Conservation (phyloP, 2,797 vertebrate species). For the Smutsia temminckii region DNA sequence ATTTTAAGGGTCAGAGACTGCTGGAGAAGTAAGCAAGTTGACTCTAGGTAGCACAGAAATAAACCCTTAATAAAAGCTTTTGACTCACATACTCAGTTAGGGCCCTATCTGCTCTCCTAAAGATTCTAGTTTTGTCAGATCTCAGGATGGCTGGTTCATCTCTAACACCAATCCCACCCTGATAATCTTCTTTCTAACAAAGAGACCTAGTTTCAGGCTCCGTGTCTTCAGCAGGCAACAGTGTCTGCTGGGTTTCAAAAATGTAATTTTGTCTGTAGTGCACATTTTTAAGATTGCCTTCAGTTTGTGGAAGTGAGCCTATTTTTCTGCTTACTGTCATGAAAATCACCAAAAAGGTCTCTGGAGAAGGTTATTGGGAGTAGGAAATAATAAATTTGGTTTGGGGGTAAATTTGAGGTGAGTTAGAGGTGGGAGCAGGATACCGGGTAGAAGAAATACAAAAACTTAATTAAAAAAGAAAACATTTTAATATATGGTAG, state of each 20-base stretch:
- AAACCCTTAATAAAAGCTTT: not conserved
- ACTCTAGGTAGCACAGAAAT: not conserved
- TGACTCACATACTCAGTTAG: not conserved
- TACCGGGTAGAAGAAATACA: not conserved
- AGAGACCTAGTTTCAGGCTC: not conserved
- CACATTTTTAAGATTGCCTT: not conserved
- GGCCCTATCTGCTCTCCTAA: not conserved
- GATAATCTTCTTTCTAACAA: not conserved
- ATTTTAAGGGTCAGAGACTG: not conserved
- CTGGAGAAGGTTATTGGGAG: not conserved
- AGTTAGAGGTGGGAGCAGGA: not conserved
- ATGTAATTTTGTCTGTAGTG: not conserved
- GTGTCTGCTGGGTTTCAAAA: not conserved
- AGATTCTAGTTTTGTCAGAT: not conserved
- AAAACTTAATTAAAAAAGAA: conserved; percentile 33
- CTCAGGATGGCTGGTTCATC: not conserved
- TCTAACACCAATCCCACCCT: not conserved
- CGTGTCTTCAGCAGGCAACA: not conserved
- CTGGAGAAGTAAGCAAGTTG: not conserved
- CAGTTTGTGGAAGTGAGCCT: not conserved
- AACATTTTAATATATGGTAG: not conserved
- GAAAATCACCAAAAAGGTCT: conserved; percentile 22
- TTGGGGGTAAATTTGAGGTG: not conserved
- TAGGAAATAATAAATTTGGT: conserved; percentile 18
- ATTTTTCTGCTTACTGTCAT: not conserved